Evolutionary conservation across 2,797 vertebrate species (phyloP), one percentile per base, ranked within the genome.

Genomic region (Thalassophryne amazonica): DNA sequence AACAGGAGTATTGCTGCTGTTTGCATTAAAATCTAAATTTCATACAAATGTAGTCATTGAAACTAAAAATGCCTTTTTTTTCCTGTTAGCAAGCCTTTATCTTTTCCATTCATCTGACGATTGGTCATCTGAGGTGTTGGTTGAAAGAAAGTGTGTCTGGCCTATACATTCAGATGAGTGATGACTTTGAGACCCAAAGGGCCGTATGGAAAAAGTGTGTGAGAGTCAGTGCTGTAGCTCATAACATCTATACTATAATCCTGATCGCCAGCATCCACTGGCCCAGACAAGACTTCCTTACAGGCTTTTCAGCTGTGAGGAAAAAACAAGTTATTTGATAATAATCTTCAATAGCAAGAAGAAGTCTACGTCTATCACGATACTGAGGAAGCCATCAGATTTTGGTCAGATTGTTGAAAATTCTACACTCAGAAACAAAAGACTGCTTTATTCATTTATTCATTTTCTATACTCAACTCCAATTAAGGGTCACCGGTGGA

Each of bases 1-100:
- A 60, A 85, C 54, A 69, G 73, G 31, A 86, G 30, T 70, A 87
- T 33, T 21, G n/a, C 14, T 45, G 27, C 28, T 21, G 21, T 27
- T 45, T 31, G 7, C 25, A 4, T 21, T 41, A 15, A n/a, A n/a
- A n/a, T n/a, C n/a, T n/a, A n/a, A n/a, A n/a, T n/a, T n/a, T n/a
- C n/a, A n/a, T n/a, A n/a, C n/a, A n/a, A n/a, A n/a, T n/a, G n/a
- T n/a, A n/a, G n/a, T n/a, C n/a, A n/a, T n/a, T n/a, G n/a, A n/a
- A n/a, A n/a, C n/a, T n/a, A n/a, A n/a, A n/a, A 39, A 28, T 39
- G 7, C 47, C 48, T 34, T 48, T 33, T 55, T 23, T 16, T 11
- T 15, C 28, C 15, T n/a, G n/a, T n/a, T 14, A 4, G 4, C 1
- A 17, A 1, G 2, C 21, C 48, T 43, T 11, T 16, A 11, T 41